Conservation (phyloP, 2,113 vertebrate genomes). For the Arizona elegans region DNA sequence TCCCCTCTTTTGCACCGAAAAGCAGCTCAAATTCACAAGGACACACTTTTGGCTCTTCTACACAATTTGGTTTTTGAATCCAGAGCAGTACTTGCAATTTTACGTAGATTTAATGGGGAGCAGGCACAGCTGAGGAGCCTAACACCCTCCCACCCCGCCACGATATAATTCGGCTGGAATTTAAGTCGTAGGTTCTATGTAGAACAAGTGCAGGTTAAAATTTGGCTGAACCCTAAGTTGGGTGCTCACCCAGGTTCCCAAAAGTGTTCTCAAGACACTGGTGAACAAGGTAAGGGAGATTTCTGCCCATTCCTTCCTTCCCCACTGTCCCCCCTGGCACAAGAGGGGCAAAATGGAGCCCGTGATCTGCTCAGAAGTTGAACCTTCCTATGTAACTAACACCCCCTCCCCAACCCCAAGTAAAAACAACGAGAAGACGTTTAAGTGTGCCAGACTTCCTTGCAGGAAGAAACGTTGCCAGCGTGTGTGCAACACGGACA, state of each 20-base stretch:
- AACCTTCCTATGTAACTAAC: not conserved
- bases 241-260: not conserved
- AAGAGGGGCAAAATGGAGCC: not conserved
- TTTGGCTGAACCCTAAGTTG: not conserved
- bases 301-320: not conserved
- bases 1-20: not conserved
- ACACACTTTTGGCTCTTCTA: not conserved
- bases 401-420: too few species aligned
- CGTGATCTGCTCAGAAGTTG: too few species aligned
- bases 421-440: too few species aligned
- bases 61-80: not conserved
- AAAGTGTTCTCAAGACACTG: not conserved
- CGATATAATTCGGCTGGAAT: not conserved
- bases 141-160: accelerated
- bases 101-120: not conserved
- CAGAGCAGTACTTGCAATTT: not conserved
- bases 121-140: not conserved
- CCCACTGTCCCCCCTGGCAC: not conserved
- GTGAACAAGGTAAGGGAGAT: not conserved
- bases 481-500: not conserved
- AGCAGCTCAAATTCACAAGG: not conserved
- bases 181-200: not conserved
- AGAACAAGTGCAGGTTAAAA: not conserved
- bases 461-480: not conserved
- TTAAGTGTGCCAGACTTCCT: not conserved